phyloP scores from a whole-genome alignment of 2,888 invertebrate species.

The Cephus pygmeus region DNA sequence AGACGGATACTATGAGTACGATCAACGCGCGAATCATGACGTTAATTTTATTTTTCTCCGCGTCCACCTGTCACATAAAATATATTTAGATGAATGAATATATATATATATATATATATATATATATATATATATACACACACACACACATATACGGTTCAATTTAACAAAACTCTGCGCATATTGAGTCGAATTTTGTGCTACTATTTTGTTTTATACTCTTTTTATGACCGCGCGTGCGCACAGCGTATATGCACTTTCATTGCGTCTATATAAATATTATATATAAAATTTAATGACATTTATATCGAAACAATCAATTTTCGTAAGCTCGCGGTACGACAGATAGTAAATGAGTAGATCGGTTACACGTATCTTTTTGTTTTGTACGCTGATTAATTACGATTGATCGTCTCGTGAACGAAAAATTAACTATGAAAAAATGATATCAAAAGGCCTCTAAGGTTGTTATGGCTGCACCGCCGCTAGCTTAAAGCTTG shows the following conservation, averaged over 20 bases:
- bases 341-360: not conserved
- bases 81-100: not conserved
- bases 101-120: no score
- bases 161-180: not conserved
- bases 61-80: not conserved
- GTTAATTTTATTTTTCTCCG: not conserved
- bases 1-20: not conserved
- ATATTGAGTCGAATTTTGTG: not conserved
- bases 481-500: slow-evolving; percentile 22
- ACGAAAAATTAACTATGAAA: slow-evolving; percentile 8
- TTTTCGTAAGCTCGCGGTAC: not conserved
- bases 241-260: not conserved
- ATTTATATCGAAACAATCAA: slow-evolving; percentile 32
- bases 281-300: slow-evolving; percentile 29
- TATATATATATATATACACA: not conserved
- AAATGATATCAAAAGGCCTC: slow-evolving; percentile 19
- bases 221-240: not conserved
- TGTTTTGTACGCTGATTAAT: not conserved
- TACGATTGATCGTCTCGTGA: not conserved
- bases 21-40: not conserved
- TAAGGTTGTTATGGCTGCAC: slow-evolving; percentile 10
- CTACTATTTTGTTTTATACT: not conserved
- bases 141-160: not conserved
- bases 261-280: not conserved
- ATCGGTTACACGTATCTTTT: not conserved